Conservation (phyloP, 2,113 vertebrate species). For the Columba janthina region DNA sequence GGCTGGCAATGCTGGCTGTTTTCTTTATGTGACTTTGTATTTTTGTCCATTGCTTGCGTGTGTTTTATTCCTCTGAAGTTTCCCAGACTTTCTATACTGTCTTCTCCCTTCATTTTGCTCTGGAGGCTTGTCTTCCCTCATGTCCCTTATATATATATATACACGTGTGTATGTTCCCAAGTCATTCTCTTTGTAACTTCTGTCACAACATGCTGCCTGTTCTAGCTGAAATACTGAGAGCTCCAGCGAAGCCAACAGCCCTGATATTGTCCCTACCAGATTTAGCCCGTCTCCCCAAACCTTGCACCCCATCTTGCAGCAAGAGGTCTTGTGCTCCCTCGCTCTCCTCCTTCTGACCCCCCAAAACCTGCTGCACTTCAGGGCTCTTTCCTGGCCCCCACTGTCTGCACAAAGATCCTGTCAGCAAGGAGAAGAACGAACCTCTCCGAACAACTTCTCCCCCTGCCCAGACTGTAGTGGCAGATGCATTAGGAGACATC, state of each 20-base stretch:
- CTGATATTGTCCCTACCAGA: background rate
- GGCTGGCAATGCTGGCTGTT: background rate
- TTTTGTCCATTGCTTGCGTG: background rate
- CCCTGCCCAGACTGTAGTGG: background rate
- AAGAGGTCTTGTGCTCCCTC: background rate
- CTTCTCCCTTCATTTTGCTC: background rate
- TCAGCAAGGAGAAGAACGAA: background rate
- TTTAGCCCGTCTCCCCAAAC: background rate
- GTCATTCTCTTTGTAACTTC: background rate
- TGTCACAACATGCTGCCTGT: background rate
- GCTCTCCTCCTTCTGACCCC: background rate
- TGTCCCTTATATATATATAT: fast-evolving
- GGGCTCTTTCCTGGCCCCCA: fast-evolving
- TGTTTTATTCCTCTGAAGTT: background rate
- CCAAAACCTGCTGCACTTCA: background rate
- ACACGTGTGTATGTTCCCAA: background rate
- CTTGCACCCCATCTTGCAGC: background rate
- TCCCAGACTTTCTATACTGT: background rate
- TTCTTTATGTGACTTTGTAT: background rate
- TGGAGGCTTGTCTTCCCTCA: background rate
- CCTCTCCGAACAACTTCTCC: background rate
- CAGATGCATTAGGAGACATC: background rate
- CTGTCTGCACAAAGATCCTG: background rate
- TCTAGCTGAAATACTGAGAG: background rate
- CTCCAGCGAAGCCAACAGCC: background rate